phyloP scores from a whole-genome alignment of 2,113 vertebrate species.

The Xiphophorus couchianus region DNA sequence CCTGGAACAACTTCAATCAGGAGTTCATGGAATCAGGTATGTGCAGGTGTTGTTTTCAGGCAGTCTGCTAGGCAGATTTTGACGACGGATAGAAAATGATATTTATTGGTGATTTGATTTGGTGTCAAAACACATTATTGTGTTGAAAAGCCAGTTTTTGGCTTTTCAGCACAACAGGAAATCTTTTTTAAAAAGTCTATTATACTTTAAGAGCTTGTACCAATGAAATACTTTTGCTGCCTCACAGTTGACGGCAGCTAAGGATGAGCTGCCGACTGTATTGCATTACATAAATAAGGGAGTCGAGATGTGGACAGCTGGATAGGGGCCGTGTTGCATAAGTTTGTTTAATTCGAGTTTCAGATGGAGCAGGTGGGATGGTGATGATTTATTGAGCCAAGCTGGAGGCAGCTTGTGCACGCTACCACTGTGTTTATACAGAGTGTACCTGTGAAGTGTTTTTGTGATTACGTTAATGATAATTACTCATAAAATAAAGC shows the following conservation, averaged over 20 bases:
- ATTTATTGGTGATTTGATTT: neutral
- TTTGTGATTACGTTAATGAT: conserved; percentile 1
- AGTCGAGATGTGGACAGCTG: conserved; percentile 32
- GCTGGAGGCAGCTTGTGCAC: conserved; percentile 36
- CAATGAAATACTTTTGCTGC: neutral
- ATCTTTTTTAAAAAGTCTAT: neutral
- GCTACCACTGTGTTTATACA: conserved; percentile 21
- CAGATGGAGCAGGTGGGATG: conserved; percentile 44
- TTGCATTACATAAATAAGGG: neutral
- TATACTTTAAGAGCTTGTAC: neutral
- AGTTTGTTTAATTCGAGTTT: conserved; percentile 15
- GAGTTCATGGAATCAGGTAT: conserved; percentile 96
- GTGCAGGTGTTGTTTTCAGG: neutral
- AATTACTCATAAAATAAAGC: conserved; percentile 10
- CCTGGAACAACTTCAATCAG: conserved; percentile 85
- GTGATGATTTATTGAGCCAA: conserved; percentile 45
- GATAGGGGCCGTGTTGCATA: conserved; percentile 24
- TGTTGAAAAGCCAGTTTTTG: too few relatives aligned
- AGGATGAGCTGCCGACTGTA: neutral
- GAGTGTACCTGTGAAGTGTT: conserved; percentile 44
- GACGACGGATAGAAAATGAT: neutral
- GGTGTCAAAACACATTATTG: neutral
- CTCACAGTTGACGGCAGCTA: neutral
- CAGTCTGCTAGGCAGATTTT: neutral
- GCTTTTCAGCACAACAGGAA: neutral